Conservation (phyloP, 2,888 invertebrate genomes). For the Rhaphigaster nebulosa region DNA sequence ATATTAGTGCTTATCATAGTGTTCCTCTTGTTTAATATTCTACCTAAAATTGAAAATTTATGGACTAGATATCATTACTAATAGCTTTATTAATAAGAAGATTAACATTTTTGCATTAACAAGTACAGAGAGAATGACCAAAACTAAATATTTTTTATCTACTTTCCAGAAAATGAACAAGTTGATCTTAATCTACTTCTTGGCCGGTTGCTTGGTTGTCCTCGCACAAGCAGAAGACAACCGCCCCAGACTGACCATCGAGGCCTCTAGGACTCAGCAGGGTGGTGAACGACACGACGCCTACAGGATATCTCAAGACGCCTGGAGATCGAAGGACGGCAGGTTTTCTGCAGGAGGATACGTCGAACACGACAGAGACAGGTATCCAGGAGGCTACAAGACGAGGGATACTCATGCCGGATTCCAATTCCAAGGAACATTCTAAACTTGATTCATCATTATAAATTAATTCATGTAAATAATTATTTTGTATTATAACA, state of each 20-base stretch:
- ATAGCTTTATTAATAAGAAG: no score
- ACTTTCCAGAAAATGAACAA: constrained; percentile 15
- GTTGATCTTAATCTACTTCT: background rate
- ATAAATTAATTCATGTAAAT: background rate
- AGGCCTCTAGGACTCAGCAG: background rate
- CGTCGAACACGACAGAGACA: constrained; percentile 60
- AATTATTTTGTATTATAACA: no score
- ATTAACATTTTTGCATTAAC: no score
- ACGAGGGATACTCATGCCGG: constrained; percentile 59
- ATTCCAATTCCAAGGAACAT: constrained; percentile 53
- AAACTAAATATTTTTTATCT: no score
- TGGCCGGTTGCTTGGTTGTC: constrained; percentile 27
- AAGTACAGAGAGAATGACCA: no score
- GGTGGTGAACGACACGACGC: constrained; percentile 16
- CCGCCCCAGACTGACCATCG: background rate
- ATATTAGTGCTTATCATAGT: no score
- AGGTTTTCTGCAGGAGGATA: constrained; percentile 59
- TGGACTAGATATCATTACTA: no score
- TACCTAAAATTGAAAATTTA: no score
- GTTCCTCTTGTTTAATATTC: no score
- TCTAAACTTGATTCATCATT: background rate
- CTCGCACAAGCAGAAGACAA: constrained; percentile 7
- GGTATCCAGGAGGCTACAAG: constrained; percentile 46
- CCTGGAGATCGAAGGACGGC: constrained; percentile 59
- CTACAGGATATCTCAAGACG: constrained; percentile 57